Conservation (phyloP, 2,888 invertebrate genomes). For the Hedychridium roseum region DNA sequence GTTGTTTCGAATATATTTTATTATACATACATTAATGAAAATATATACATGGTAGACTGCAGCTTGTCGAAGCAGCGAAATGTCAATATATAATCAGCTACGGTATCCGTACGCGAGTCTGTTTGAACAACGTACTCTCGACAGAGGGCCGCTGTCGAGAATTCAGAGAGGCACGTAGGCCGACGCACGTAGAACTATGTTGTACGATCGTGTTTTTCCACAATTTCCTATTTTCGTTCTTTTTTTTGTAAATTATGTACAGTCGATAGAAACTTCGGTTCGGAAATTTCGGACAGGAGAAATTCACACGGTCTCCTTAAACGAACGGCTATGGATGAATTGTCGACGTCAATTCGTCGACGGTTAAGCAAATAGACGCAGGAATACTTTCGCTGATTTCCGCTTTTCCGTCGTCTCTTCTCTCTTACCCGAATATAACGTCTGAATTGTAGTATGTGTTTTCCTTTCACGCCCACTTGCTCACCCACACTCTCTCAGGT, state of each 20-base stretch:
- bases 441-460: conserved; percentile 41
- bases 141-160: conserved; percentile 14
- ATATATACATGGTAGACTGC: conserved; percentile 64
- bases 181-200: conserved; percentile 38
- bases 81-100: conserved; percentile 48
- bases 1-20: conserved; percentile 53
- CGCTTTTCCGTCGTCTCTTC: too few species aligned
- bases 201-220: too few species aligned
- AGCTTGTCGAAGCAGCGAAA: conserved; percentile 60
- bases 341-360: conserved; percentile 10
- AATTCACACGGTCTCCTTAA: neutral
- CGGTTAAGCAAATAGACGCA: conserved; percentile 15
- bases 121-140: conserved; percentile 28
- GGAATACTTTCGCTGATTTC: conserved; percentile 47
- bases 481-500: conserved; percentile 13
- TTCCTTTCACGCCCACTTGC: conserved; percentile 16
- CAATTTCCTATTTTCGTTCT: conserved; percentile 3
- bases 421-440: too few species aligned
- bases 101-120: conserved; percentile 35
- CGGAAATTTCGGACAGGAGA: neutral
- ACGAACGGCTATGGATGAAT: conserved; percentile 14
- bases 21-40: conserved; percentile 63
- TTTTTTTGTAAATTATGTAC: too few species aligned
- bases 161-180: conserved; percentile 38
- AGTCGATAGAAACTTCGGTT: too few species aligned